Base-by-base conservation (phyloP, 2,113 vertebrate genomes). In the Lethenteron camtschaticum region DNA sequence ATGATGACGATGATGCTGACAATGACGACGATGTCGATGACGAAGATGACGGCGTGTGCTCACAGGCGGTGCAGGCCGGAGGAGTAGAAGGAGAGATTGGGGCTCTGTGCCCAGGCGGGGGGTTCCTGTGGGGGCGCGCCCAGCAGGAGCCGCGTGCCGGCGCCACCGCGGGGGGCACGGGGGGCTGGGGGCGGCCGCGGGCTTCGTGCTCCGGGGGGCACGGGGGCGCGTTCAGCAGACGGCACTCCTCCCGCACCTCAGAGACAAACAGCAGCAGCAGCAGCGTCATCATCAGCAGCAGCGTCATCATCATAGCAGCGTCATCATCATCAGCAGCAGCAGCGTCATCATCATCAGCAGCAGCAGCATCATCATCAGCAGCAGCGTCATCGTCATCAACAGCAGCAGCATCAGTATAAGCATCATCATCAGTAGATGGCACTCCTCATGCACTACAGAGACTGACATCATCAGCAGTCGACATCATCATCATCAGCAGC, bases 11-110 rank as follows among this genome's bases (percentile, higher is more conserved):
- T 4, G 24, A 24, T 24, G 24, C 4, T 24, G 24, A 24, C 24
- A 4, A 24, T 3, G 24, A 24, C 4, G 24, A 41, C 24, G 24
- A 41, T 5, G 24, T 1, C 5, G 24, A 41, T 6, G 24, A 41
- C 24, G 3, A 6, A 41, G 24, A 41, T 5, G 24, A 41, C 24
- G 24, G 24, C 24, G 4, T 41, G 24, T 41, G 24, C 92, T 82
- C 85, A 95, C 94, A 96, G 89, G 82, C 77, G 92, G 77, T 96
- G 92, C 70, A 96, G 85, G 71, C 92, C 94, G 55, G 94, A 96
- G 2, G 94, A 99, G 74, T 99, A 99, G 76, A 95, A 99, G 68
- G 94, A 99, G 68, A 99, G 81, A 8, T 90, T 96, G n/a, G 41
- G 94, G 80, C 92, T 99, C 10, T 9, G 60, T 66, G 60, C 24